Evolutionary conservation across 2,888 invertebrate species (phyloP).

Genomic region (Ectropis crepuscularia): DNA sequence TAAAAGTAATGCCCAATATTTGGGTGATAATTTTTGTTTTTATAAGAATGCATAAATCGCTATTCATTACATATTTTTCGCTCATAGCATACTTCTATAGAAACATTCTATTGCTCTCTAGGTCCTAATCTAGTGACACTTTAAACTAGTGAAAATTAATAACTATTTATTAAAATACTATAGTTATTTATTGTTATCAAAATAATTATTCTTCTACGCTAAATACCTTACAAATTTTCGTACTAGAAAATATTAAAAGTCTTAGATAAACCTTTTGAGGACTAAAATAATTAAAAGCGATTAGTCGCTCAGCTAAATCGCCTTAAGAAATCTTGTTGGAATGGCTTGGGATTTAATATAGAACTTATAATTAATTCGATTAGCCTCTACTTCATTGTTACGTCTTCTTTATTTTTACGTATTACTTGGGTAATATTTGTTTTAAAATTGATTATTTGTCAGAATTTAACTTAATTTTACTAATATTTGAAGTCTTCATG

Average conservation of each 20-base stretch:
- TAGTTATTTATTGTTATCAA: conserved; percentile 73
- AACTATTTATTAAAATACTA: conserved; percentile 66
- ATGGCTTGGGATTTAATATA: conserved; percentile 50
- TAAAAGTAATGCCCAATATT: conserved; percentile 47
- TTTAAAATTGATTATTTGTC: too few relatives aligned
- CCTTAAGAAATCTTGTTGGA: conserved; percentile 64
- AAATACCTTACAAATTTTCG: conserved; percentile 76
- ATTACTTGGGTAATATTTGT: not conserved
- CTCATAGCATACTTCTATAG: conserved; percentile 66
- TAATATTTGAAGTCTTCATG: too few relatives aligned
- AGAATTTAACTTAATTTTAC: too few relatives aligned
- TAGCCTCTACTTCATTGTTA: not conserved
- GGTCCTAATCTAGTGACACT: conserved; percentile 70
- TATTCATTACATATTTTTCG: conserved; percentile 62
- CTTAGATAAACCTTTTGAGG: conserved; percentile 65
- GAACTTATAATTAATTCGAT: not conserved
- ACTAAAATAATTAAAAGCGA: conserved; percentile 52
- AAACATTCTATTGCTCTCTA: conserved; percentile 73
- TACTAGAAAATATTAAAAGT: conserved; percentile 68
- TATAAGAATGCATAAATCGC: conserved; percentile 64
- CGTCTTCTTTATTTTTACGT: not conserved
- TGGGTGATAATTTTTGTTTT: conserved; percentile 50
- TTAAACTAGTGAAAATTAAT: conserved; percentile 67
- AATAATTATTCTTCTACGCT: conserved; percentile 83
- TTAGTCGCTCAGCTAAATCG: conserved; percentile 66